Conservation (phyloP, 2,113 vertebrate species). For the Brevimyrus niger region DNA sequence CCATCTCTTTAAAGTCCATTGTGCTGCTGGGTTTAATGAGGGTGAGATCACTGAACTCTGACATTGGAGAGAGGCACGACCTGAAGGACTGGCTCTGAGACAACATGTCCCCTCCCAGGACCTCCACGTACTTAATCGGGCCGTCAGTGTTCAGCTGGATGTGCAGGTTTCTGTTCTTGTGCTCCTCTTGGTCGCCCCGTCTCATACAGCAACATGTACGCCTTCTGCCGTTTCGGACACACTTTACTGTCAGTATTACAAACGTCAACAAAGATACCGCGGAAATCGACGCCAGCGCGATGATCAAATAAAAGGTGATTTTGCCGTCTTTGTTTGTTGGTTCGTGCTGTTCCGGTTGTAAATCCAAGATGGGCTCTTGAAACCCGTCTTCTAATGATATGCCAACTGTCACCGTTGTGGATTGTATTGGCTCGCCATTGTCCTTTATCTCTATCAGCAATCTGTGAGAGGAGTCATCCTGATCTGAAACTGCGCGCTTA, state of each 20-base stretch:
- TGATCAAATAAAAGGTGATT: too few relatives aligned
- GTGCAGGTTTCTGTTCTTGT: slow-evolving; percentile 55
- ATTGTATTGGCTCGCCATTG: slow-evolving; percentile 71
- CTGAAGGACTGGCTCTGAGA: slow-evolving; percentile 58
- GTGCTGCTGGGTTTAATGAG: slow-evolving; percentile 58
- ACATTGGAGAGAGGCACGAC: slow-evolving; percentile 58
- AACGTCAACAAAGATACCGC: too few relatives aligned
- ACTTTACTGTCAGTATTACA: too few relatives aligned
- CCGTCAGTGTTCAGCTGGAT: slow-evolving; percentile 60
- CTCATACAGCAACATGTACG: slow-evolving; percentile 33
- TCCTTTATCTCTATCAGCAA: slow-evolving; percentile 67
- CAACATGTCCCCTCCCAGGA: slow-evolving; percentile 52
- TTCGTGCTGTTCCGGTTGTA: slow-evolving; percentile 14
- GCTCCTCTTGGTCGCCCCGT: slow-evolving; percentile 33
- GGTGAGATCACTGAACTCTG: slow-evolving; percentile 60
- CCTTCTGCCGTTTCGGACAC: too few relatives aligned
- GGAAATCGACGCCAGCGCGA: too few relatives aligned
- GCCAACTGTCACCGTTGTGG: slow-evolving; percentile 56
- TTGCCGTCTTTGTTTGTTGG: background rate
- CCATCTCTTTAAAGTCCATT: slow-evolving; percentile 35
- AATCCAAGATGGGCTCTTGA: slow-evolving; percentile 32
- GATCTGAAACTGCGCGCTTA: slow-evolving; percentile 48
- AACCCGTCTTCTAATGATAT: slow-evolving; percentile 34
- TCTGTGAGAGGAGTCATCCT: slow-evolving; percentile 56
- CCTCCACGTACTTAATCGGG: slow-evolving; percentile 62